Percentiles rank a stretch among this genome's conserved stretches.
These are phyloP conservation scores for Dallia pectoralis DNA, from an alignment of 2,797 vertebrate species.

Conservation along the genomic window DNA sequence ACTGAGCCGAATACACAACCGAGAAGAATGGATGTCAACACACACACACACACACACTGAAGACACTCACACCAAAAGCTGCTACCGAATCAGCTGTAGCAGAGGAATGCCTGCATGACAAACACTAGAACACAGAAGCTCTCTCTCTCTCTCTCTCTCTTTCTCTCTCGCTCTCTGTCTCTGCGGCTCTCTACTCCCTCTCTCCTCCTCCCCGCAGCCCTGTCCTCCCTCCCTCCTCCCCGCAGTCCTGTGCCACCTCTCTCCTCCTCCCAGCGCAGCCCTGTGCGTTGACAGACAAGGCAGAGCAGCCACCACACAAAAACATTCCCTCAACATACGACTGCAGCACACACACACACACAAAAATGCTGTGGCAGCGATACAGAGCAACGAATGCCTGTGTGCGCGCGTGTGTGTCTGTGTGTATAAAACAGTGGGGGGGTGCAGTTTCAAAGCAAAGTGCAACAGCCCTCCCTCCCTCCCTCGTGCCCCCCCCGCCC, in stretches of 20 bases:
- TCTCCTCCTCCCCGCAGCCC: constrained; percentile 14
- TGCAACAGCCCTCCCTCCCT: not conserved
- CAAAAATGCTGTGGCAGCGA: not conserved
- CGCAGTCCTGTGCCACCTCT: constrained; percentile 2
- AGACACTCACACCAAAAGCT: not conserved
- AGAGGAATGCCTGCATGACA: constrained; percentile 19
- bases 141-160: constrained; percentile 1
- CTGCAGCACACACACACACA: constrained; percentile 21
- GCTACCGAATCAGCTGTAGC: constrained; percentile 10
- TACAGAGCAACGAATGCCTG: not conserved
- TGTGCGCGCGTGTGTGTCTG: not conserved
- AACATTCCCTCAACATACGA: constrained; percentile 3
- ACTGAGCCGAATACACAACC: not conserved
- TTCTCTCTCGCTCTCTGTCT: constrained; percentile 8
- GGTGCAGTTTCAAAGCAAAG: not conserved
- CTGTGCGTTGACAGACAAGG: constrained; percentile 1
- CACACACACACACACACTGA: constrained; percentile 4
- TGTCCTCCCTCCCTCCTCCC: constrained; percentile 1
- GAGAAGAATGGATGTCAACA: not conserved
- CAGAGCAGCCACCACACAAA: not conserved
- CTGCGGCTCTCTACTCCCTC: constrained; percentile 13
- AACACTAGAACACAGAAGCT: not conserved
- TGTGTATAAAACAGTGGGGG: not conserved
- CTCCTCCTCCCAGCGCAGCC: not conserved
- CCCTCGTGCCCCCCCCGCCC: not conserved